Percentiles rank a stretch among this genome's conserved stretches.
These are phyloP conservation scores for Pristionchus mayeri DNA, from an alignment of 2,888 invertebrate species.

Conservation along the genomic window DNA sequence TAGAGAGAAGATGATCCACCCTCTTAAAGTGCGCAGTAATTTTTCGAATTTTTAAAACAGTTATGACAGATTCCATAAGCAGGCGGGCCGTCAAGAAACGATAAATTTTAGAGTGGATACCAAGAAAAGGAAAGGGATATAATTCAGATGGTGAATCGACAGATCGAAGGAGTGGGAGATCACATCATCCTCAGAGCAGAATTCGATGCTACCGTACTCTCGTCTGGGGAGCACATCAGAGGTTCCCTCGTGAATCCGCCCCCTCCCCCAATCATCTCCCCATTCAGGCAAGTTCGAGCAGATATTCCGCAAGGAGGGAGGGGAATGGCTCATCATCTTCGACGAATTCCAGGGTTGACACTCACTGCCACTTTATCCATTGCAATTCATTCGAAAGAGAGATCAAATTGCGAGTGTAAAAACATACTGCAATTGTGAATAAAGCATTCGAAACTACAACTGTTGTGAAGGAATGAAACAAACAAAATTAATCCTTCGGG, in stretches of 20 bases:
- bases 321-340: conserved; percentile 43
- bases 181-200: conserved; percentile 40
- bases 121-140: too few species aligned
- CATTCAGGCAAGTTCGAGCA: conserved; percentile 43
- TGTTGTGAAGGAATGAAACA: neutral
- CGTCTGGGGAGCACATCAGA: conserved; percentile 25
- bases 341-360: conserved; percentile 46
- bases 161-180: conserved; percentile 41
- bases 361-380: neutral
- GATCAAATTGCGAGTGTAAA: conserved; percentile 33
- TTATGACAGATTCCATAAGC: too few species aligned
- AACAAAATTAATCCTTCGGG: neutral
- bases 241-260: neutral
- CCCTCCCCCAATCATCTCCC: neutral
- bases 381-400: conserved; percentile 21
- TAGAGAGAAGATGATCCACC: too few species aligned
- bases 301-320: conserved; percentile 45
- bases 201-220: conserved; percentile 42
- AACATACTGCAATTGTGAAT: conserved; percentile 40
- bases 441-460: conserved; percentile 43
- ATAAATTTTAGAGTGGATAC: neutral
- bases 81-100: neutral
- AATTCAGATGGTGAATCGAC: conserved; percentile 19
- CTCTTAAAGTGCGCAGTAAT: too few species aligned
- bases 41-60: too few species aligned